Evolutionary conservation across 2,888 invertebrate species (phyloP).

Genomic region (Phyllotreta striolata): DNA sequence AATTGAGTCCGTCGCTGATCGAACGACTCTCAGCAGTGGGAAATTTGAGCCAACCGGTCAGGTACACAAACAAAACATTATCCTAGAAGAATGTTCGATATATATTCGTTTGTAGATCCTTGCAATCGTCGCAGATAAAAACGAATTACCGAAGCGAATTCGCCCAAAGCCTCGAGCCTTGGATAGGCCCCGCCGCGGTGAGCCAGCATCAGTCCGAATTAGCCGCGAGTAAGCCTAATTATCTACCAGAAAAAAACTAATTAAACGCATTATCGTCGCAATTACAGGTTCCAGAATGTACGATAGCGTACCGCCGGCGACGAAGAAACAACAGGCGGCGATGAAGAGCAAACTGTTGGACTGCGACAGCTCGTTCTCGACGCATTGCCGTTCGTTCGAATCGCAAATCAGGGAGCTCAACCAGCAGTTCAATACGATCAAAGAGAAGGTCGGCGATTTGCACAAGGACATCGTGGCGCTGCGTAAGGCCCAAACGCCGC

Average conservation of each 20-base stretch:
- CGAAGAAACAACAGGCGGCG: conserved; percentile 58
- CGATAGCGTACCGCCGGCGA: conserved; percentile 56
- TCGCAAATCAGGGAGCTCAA: conserved; percentile 68
- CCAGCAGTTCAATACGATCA: conserved; percentile 68
- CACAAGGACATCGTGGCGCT: conserved; percentile 73
- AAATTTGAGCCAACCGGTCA: conserved; percentile 69
- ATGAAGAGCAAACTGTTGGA: conserved; percentile 61
- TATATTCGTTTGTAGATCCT: conserved; percentile 55
- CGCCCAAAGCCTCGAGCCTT: conserved; percentile 69
- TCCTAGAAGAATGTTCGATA: neutral
- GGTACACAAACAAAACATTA: conserved; percentile 54
- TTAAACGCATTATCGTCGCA: conserved; percentile 5
- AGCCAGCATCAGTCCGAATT: conserved; percentile 60
- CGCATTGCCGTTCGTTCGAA: conserved; percentile 70
- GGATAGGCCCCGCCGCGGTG: conserved; percentile 63
- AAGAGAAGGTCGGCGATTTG: conserved; percentile 72
- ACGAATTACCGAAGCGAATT: conserved; percentile 73
- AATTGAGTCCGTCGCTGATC: conserved; percentile 72
- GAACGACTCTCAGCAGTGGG: conserved; percentile 72
- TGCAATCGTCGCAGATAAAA: conserved; percentile 64
- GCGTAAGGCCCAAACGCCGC: conserved; percentile 61
- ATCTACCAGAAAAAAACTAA: neutral
- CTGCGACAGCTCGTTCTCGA: conserved; percentile 68
- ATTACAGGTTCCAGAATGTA: conserved; percentile 55
- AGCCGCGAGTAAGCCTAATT: conserved; percentile 54